Percentiles rank a stretch among this genome's conserved stretches.
phyloP scores from a whole-genome alignment of 2,888 invertebrate species.

The Altica lythri region DNA sequence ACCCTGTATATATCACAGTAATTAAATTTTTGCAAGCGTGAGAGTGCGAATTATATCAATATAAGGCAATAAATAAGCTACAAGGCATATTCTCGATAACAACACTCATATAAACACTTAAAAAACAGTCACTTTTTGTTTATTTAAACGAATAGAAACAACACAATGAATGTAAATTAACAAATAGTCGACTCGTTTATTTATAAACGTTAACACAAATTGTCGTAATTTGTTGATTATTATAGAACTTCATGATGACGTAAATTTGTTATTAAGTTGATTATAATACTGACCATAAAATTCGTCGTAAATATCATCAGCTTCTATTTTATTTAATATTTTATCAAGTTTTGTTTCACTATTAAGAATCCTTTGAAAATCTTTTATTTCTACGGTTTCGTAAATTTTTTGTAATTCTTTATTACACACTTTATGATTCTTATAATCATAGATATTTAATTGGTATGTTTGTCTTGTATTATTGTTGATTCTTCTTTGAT shows the following conservation, averaged over 20 bases:
- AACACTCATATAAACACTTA: conserved; percentile 27
- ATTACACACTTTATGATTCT: conserved; percentile 42
- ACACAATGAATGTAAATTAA: conserved; percentile 25
- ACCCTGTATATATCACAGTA: conserved; percentile 38
- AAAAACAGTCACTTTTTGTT: conserved; percentile 23
- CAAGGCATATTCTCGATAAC: conserved; percentile 40
- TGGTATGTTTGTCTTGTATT: too few relatives aligned
- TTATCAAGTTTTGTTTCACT: too few relatives aligned
- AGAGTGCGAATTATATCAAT: conserved; percentile 14
- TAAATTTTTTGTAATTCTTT: conserved; percentile 58
- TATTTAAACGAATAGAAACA: too few relatives aligned
- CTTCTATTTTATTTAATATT: conserved; percentile 57
- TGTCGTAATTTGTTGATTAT: conserved; percentile 31
- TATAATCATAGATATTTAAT: too few relatives aligned
- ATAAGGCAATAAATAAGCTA: conserved; percentile 35
- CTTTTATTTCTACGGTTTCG: conserved; percentile 64
- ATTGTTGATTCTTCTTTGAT: too few relatives aligned
- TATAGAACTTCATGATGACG: conserved; percentile 30
- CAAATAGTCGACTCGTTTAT: conserved; percentile 29
- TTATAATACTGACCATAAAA: conserved; percentile 61
- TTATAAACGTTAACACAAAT: conserved; percentile 31
- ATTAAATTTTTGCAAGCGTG: conserved; percentile 29
- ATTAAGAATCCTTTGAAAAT: conserved; percentile 69
- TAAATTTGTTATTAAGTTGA: conserved; percentile 48
- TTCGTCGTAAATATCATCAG: conserved; percentile 59